Percentiles rank a stretch among this genome's conserved stretches.
Evolutionary conservation across 2,797 vertebrate genomes (phyloP).

Genomic region (Sebastes steindachneri): DNA sequence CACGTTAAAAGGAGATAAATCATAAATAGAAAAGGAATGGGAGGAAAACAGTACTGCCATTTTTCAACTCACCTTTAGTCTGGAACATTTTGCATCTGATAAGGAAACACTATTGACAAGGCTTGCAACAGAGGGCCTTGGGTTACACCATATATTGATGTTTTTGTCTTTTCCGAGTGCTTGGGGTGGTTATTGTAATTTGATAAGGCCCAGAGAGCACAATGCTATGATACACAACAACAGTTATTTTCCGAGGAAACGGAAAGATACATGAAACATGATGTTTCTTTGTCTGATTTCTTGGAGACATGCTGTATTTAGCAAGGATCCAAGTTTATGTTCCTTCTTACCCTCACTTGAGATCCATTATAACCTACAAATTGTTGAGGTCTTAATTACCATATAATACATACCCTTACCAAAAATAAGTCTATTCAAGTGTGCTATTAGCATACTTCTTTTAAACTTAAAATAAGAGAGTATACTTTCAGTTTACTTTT

Average conservation of each 20-base stretch:
- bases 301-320: conserved; percentile 58
- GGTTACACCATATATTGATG: conserved; percentile 80
- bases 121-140: conserved; percentile 62
- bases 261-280: conserved; percentile 62
- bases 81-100: conserved; percentile 72
- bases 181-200: conserved; percentile 69
- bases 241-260: conserved; percentile 62
- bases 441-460: no score
- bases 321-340: conserved; percentile 4
- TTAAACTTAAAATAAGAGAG: no score
- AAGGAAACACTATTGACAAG: conserved; percentile 76
- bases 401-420: neutral
- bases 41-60: conserved; percentile 42
- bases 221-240: conserved; percentile 51
- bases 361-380: neutral
- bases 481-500: no score
- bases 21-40: conserved; percentile 9
- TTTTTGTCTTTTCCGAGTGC: conserved; percentile 71
- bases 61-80: conserved; percentile 69
- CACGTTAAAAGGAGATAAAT: conserved; percentile 23
- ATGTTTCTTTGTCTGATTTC: conserved; percentile 62
- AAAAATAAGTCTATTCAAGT: neutral
- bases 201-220: conserved; percentile 65
- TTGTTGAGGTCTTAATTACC: neutral
- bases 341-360: neutral